Evolutionary conservation across 2,797 vertebrate genomes (phyloP), one percentile per base, ranked within the genome.

Genomic region (Euthynnus affinis): DNA sequence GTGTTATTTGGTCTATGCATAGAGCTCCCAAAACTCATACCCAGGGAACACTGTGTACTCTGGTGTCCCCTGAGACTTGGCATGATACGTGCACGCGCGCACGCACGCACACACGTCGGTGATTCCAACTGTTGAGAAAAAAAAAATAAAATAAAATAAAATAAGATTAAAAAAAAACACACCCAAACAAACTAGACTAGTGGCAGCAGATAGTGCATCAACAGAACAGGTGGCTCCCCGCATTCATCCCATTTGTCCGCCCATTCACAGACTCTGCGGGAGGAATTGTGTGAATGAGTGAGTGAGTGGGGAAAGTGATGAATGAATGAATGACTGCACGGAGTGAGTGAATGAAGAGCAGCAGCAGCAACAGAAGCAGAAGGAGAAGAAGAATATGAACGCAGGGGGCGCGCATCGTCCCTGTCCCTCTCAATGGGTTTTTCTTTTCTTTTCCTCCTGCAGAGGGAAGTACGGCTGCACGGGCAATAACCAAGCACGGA

Each of bases 1-100:
- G 40, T 69, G 75, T 80, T 75, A 80, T 83, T 86, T 84, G 79
- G 81, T 89, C 82, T 86, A 71, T 88, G 85, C 88, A 88, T 76
- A 79, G 60, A 84, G 74, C 83, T 89, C 78, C 84, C 65, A 88
- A 88, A 92, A 91, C 90, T 82, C 82, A 80, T 82, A 86, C 79
- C 71, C 80, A 91, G 84, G 85, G 89, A 91, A 89, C 88, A 87
- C 78, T 55, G 79, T 89, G 86, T 89, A 83, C 87, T 87, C 74
- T 85, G 72, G 75, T 80, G 80, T 87, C 89, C 85, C 84, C 78
- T 61, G 74, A 81, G 81, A 88, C 68, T 27, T 58, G 17, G 51
- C 57, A 53, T 62, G 51, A 66, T 71, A 60, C 44, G 34, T 27
- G 15, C n/a, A 18, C 14, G 46, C 20, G 0, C 65, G 1, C 64